Evolutionary conservation across 2,113 vertebrate genomes (phyloP), one percentile per base, ranked within the genome.

Genomic region (Lampris megalopsis): DNA sequence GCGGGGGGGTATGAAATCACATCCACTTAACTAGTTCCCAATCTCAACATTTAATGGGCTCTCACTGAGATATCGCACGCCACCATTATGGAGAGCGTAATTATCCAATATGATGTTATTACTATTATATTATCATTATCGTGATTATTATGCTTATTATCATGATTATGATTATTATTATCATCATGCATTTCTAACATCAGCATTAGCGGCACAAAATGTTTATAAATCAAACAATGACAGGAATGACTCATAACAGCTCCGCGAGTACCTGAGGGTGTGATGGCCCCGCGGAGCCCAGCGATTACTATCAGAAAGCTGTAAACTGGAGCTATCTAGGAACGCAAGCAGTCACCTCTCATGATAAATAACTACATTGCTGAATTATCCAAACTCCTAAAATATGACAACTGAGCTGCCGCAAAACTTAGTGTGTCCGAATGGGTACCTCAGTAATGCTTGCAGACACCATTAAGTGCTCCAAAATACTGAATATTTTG

Each of bases 1-100:
- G 48, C 1, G 48, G 11, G 85, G 43, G 68, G 75, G 79, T 69
- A 84, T 76, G 76, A 85, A 83, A 86, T 86, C 85, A 83, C 63
- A 80, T 85, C 75, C 82, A 88, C 76, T 86, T 72, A 91, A 90
- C 75, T 92, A 92, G 89, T 92, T 79, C 91, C 84, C 68, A 40
- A 6, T 73, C 73, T 80, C 42, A 67, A 53, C 77, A 72, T 82
- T 71, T 80, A 63, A 83, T 71, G 71, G 73, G 13, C 48, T 45
- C 69, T 52, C 4, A 6, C 37, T 8, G 8, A 11, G 45, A 68
- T 64, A 50, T 65, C 62, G 50, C 35, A 10, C 2, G 24, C 3
- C 42, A 24, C 36, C n/a, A 48, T 8, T 49, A 71, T 24, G 37
- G 48, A 4, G 9, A 41, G 6, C n/a, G 63, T 50, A 37, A 41